Conservation (phyloP, 2,113 vertebrate genomes). For the Phoenicopterus ruber region DNA sequence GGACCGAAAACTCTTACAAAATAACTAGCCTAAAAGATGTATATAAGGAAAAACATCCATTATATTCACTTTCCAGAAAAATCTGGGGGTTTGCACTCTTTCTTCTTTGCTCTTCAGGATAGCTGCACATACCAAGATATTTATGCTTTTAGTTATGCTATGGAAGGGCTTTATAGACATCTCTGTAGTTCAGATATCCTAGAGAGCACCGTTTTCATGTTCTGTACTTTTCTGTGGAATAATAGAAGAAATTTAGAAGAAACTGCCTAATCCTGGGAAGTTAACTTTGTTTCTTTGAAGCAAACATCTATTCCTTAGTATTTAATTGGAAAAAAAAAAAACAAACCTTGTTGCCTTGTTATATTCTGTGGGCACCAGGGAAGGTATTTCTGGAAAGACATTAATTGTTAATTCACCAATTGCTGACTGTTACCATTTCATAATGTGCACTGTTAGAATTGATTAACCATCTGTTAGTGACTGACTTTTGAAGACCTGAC, state of each 20-base stretch:
- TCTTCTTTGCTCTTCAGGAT: background rate
- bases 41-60: background rate
- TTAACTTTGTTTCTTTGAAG: background rate
- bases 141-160: background rate
- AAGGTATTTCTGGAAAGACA: conserved; percentile 22
- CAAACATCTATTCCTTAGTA: background rate
- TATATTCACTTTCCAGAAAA: background rate
- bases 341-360: background rate
- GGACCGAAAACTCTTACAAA: background rate
- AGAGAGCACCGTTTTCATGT: background rate
- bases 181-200: background rate
- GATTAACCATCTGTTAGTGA: conserved; percentile 47
- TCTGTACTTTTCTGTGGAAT: background rate
- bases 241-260: background rate
- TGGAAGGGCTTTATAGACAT: background rate
- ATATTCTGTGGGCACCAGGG: background rate
- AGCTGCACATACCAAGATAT: background rate
- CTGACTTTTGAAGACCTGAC: conserved; percentile 40
- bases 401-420: conserved; percentile 12
- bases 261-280: background rate
- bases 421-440: background rate
- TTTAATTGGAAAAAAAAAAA: background rate
- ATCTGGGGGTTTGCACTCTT: background rate
- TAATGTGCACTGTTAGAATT: background rate
- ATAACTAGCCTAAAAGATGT: background rate